phyloP scores from a whole-genome alignment of 2,797 vertebrate species.

The Allobates femoralis region DNA sequence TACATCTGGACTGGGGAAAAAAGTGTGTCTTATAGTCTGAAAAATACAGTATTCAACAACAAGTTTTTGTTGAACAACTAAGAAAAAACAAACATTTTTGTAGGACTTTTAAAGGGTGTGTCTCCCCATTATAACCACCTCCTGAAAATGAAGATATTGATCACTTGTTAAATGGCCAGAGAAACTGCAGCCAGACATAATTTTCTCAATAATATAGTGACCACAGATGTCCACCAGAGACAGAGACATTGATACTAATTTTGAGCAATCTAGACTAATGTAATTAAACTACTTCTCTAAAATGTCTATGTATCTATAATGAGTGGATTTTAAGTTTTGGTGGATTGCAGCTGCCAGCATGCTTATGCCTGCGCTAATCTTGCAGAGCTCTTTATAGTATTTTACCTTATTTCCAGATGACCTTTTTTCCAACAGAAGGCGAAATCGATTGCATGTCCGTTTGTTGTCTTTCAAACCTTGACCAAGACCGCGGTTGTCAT shows the following conservation, averaged over 20 bases:
- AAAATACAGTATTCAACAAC: too few species aligned
- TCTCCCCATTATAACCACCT: too few species aligned
- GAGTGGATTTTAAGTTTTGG: neutral
- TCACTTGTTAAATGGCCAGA: too few species aligned
- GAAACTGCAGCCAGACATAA: too few species aligned
- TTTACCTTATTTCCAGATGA: conserved; percentile 81
- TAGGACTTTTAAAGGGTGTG: too few species aligned
- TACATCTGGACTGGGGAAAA: too few species aligned
- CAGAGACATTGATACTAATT: neutral
- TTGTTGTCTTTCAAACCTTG: conserved; percentile 99
- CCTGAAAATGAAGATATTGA: too few species aligned
- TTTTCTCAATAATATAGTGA: too few species aligned
- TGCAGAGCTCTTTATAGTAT: neutral
- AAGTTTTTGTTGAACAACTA: too few species aligned
- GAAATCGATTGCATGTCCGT: conserved; percentile 89
- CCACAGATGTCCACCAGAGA: neutral
- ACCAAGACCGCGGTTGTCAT: conserved; percentile 96
- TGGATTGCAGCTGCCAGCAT: conserved; percentile 1
- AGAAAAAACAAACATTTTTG: too few species aligned
- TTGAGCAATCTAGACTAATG: neutral
- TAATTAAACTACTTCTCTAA: neutral
- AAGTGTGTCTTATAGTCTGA: too few species aligned
- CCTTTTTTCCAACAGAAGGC: conserved; percentile 89
- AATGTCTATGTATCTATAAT: neutral
- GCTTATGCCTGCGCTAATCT: neutral